Evolutionary conservation across 1,140 invertebrate genomes (phyloP).

Genomic region (Ruditapes philippinarum): DNA sequence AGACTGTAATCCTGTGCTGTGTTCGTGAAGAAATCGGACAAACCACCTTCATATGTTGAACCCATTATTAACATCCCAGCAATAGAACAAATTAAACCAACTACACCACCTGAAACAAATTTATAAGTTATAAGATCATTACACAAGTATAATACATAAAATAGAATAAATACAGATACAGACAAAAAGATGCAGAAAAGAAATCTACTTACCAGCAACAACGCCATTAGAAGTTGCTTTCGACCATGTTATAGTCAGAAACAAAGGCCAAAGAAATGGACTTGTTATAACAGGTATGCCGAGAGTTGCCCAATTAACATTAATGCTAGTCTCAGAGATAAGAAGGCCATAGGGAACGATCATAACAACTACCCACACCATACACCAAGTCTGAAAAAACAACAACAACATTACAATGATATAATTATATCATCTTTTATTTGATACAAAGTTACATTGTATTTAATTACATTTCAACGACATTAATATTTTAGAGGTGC

Average conservation of each 20-base stretch:
- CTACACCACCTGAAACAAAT: slow-evolving; percentile 73
- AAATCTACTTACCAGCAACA: slow-evolving; percentile 64
- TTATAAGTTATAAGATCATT: too few relatives aligned
- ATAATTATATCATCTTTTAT: too few relatives aligned
- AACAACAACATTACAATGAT: too few relatives aligned
- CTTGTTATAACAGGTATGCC: not conserved
- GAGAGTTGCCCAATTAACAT: slow-evolving; percentile 56
- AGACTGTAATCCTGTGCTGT: slow-evolving; percentile 78
- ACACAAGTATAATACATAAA: too few relatives aligned
- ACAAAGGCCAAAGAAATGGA: slow-evolving; percentile 72
- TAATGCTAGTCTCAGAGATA: slow-evolving; percentile 39
- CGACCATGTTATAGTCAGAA: slow-evolving; percentile 75
- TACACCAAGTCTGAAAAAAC: slow-evolving; percentile 60
- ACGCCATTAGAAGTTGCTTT: slow-evolving; percentile 72
- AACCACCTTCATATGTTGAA: slow-evolving; percentile 76
- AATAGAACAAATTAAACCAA: slow-evolving; percentile 72
- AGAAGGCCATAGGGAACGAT: slow-evolving; percentile 56
- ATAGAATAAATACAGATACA: too few relatives aligned
- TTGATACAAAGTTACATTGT: too few relatives aligned
- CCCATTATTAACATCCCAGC: slow-evolving; percentile 72
- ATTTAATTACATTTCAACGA: too few relatives aligned
- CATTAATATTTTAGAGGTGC: too few relatives aligned
- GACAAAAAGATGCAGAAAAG: too few relatives aligned
- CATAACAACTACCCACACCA: slow-evolving; percentile 37
- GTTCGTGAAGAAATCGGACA: slow-evolving; percentile 76